These are phyloP conservation scores for Morus bassanus DNA, from an alignment of 2,797 vertebrate genomes.

Conservation along the genomic window DNA sequence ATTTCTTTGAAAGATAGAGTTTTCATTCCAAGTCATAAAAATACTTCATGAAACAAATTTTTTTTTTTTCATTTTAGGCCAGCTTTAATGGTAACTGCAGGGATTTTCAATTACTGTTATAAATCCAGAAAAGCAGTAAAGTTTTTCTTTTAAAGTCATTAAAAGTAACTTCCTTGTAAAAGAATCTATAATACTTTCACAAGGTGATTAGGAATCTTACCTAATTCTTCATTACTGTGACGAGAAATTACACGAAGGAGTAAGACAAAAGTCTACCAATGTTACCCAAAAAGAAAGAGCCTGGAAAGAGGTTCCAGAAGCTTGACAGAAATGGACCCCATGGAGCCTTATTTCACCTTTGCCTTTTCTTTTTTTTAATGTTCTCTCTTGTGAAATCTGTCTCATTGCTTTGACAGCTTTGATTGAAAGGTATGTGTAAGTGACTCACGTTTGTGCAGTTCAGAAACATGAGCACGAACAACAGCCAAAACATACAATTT, in stretches of 20 bases:
- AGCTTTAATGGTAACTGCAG: neutral
- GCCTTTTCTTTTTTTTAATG: neutral
- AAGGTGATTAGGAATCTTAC: neutral
- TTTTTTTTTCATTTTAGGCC: neutral
- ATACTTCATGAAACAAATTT: neutral
- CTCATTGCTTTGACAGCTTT: conserved; percentile 29
- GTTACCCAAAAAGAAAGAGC: neutral
- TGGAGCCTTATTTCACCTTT: neutral
- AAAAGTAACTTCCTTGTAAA: neutral
- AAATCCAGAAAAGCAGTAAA: neutral
- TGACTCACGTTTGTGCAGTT: neutral
- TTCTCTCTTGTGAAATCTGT: neutral
- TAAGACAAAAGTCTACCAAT: neutral
- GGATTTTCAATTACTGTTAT: neutral
- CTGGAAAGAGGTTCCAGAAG: neutral
- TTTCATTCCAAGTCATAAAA: neutral
- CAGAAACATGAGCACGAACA: neutral
- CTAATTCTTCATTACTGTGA: neutral
- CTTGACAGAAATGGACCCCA: neutral
- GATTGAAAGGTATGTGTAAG: conserved; percentile 29
- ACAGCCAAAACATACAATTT: conserved; percentile 54
- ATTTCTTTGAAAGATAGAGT: neutral
- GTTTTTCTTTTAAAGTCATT: neutral
- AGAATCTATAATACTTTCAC: neutral
- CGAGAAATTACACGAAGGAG: neutral